These are phyloP conservation scores for Chrysocyon brachyurus DNA, from an alignment of 2,797 vertebrate genomes.

Conservation along the genomic window DNA sequence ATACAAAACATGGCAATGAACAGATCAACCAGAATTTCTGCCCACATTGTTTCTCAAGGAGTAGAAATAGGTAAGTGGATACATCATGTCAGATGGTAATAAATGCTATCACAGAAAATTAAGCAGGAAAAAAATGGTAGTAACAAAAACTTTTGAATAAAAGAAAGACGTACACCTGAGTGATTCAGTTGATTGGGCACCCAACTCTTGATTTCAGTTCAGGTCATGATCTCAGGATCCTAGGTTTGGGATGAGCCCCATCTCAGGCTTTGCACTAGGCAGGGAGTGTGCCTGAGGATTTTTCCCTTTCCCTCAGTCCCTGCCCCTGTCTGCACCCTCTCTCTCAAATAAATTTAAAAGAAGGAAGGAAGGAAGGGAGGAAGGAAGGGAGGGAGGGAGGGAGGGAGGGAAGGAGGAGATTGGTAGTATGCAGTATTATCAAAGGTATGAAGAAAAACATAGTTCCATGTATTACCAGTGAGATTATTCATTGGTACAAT, in stretches of 20 bases:
- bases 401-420: not conserved
- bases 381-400: not conserved
- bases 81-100: not conserved
- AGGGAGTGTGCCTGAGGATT: not conserved
- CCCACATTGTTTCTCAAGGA: not conserved
- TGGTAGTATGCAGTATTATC: not conserved
- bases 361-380: not conserved
- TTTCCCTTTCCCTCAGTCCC: not conserved
- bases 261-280: not conserved
- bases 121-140: not conserved
- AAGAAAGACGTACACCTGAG: not conserved
- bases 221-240: not conserved
- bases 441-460: not conserved
- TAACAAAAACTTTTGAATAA: conserved; percentile 28
- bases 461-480: not conserved
- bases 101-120: not conserved
- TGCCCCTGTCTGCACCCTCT: not conserved
- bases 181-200: not conserved
- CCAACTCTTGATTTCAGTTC: not conserved
- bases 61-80: not conserved
- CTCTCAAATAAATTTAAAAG: not conserved
- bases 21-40: conserved; percentile 7
- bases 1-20: not conserved
- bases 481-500: not conserved
- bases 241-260: not conserved